Base-by-base conservation (phyloP, 1,140 invertebrate species). In the Hylaeus volcanicus region DNA sequence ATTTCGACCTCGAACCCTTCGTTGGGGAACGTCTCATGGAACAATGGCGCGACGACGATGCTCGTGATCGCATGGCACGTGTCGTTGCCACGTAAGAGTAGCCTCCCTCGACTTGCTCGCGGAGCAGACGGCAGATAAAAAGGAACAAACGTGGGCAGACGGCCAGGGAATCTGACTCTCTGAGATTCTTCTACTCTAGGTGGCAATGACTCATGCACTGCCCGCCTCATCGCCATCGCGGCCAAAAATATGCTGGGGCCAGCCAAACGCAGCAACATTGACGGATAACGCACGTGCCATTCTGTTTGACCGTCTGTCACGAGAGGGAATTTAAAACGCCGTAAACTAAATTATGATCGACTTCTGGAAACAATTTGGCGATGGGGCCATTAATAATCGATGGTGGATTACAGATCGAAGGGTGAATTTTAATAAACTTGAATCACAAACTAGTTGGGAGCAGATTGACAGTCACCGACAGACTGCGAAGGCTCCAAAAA, bases 131-230 rank as follows among this genome's bases (percentile, higher is more conserved):
- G 45, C 70, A 53, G 68, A 60, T 63, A 63, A 69, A 76, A 76
- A 77, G 73, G 58, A 58, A 76, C 45, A 79, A 86, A 86, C 77
- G 81, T 84, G 88, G 89, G 89, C 89, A 87, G 74, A 73, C 64
- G 66, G 89, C 89, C 89, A 90, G 82, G 77, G 81, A 89, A 86
- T 89, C 86, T 58, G 81, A 69, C 86, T 89, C 87, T 88, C 88
- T 81, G 82, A 86, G 87, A 86, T 86, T 84, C 83, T 78, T 85
- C 76, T 65, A 68, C 53, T 79, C 77, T 86, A 64, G 71, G 81
- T 83, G 60, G 79, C 85, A 88, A 85, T 88, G 89, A 91, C 87
- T 91, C 84, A 89, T 88, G 80, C 74, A 45, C n/a, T 68, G 65
- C 53, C n/a, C 43, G 58, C n/a, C 58, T 60, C 58, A 53, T 37